Evolutionary conservation across 2,113 vertebrate species (phyloP).

Genomic region (Acinonyx jubatus): DNA sequence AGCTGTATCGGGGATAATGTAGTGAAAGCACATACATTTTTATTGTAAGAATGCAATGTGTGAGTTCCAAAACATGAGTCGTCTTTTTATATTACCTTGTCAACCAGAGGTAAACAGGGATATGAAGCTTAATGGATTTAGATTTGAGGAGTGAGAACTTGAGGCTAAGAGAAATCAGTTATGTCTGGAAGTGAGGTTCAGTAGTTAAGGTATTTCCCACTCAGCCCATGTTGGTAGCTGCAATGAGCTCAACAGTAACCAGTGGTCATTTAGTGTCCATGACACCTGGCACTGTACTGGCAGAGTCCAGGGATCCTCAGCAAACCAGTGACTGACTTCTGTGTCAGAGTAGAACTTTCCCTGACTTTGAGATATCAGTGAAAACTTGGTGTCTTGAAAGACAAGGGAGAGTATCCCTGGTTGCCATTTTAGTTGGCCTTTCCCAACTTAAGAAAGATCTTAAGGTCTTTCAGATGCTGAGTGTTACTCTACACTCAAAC

Average conservation of each 20-base stretch:
- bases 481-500: background rate
- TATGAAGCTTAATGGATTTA: background rate
- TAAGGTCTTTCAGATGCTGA: background rate
- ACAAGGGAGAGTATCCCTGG: background rate
- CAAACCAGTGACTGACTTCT: background rate
- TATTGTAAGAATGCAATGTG: background rate
- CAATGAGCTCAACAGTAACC: background rate
- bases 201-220: background rate
- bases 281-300: background rate
- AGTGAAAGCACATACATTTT: background rate
- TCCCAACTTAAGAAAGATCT: background rate
- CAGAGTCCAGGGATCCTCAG: background rate
- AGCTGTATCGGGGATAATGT: background rate
- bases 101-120: background rate
- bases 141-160: background rate
- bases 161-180: background rate
- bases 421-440: background rate
- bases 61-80: background rate
- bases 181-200: background rate
- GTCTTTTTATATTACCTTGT: background rate
- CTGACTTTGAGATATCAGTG: background rate
- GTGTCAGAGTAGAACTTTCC: background rate
- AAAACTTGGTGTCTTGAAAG: background rate
- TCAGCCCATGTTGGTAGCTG: background rate
- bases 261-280: background rate